Conservation (phyloP, 2,888 invertebrate species). For the Baronia brevicornis region DNA sequence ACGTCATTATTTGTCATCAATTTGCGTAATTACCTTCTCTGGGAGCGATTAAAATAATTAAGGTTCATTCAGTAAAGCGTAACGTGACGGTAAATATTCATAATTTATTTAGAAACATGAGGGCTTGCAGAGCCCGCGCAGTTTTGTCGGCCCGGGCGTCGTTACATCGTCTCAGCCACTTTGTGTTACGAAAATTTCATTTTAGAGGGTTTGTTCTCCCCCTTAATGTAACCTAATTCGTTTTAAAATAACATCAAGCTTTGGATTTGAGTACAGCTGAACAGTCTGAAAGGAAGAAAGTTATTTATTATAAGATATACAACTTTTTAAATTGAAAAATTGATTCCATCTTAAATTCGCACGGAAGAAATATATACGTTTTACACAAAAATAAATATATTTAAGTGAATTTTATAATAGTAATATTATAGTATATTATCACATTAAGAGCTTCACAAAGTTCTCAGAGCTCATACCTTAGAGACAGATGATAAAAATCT, state of each 20-base stretch:
- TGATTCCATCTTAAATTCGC: too few relatives aligned
- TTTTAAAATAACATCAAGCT: slow-evolving; percentile 34
- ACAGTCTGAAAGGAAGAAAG: background rate
- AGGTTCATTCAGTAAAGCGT: slow-evolving; percentile 59
- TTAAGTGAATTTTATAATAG: too few relatives aligned
- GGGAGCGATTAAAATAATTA: slow-evolving; percentile 66
- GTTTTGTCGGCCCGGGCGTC: slow-evolving; percentile 42
- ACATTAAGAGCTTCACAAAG: too few relatives aligned
- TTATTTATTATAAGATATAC: too few relatives aligned
- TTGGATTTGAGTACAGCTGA: slow-evolving; percentile 23
- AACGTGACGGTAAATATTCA: slow-evolving; percentile 65
- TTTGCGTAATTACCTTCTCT: slow-evolving; percentile 52
- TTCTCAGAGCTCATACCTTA: too few relatives aligned
- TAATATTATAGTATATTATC: too few relatives aligned
- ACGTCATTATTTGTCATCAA: too few relatives aligned
- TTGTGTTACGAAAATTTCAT: slow-evolving; percentile 60
- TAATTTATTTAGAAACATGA: slow-evolving; percentile 67
- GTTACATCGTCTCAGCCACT: slow-evolving; percentile 50
- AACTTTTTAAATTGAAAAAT: too few relatives aligned
- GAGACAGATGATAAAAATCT: too few relatives aligned
- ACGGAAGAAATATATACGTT: too few relatives aligned
- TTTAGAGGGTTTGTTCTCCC: slow-evolving; percentile 50
- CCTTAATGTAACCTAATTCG: slow-evolving; percentile 48
- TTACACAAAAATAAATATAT: too few relatives aligned
- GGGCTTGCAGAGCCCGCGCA: slow-evolving; percentile 42